These are phyloP conservation scores for Peromyscus melanophrys DNA, from an alignment of 2,797 vertebrate species.

Conservation along the genomic window DNA sequence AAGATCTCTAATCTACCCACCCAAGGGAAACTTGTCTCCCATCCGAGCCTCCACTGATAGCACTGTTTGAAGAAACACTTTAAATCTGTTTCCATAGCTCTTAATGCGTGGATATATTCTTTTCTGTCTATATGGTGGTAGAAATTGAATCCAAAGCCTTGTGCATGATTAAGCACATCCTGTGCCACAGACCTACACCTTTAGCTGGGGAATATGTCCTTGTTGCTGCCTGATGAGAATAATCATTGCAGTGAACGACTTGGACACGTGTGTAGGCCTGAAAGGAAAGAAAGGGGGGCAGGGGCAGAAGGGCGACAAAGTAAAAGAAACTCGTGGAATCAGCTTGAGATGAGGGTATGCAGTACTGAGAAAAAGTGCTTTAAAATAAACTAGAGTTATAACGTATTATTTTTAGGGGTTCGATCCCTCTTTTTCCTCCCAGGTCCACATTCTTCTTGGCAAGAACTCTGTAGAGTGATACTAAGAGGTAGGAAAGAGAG, in stretches of 20 bases:
- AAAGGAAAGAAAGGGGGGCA: not conserved
- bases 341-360: not conserved
- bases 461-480: constrained; percentile 71
- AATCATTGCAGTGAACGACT: constrained; percentile 31
- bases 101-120: not conserved
- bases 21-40: not conserved
- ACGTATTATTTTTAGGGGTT: not conserved
- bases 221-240: not conserved
- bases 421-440: not conserved
- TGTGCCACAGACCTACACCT: not conserved
- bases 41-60: not conserved
- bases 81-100: not conserved
- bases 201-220: not conserved
- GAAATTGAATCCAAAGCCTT: not conserved
- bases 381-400: constrained; percentile 51
- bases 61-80: not conserved
- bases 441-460: not conserved
- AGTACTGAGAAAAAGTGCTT: not conserved
- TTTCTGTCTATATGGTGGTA: not conserved
- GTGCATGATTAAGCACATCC: not conserved
- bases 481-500: constrained; percentile 42
- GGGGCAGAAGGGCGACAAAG: not conserved
- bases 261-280: not conserved
- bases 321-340: not conserved
- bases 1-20: not conserved